Evolutionary conservation across 1,140 invertebrate species (phyloP).

Genomic region (Armadillidium nasatum): DNA sequence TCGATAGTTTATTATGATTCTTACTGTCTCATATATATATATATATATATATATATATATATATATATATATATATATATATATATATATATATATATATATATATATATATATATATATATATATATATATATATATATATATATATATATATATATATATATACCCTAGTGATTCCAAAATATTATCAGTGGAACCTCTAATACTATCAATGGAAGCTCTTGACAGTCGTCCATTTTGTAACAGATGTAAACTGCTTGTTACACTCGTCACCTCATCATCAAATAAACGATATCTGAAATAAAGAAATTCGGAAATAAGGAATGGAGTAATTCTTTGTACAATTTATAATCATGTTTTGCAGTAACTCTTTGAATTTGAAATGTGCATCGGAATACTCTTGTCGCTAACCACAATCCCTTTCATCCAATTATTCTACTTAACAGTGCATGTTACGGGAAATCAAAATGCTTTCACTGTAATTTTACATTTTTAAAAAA

Average conservation of each 20-base stretch:
- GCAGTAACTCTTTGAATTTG: no score
- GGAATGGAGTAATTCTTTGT: no score
- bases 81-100: not conserved
- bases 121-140: constrained; percentile 4
- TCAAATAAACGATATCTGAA: not conserved
- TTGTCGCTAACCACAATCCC: no score
- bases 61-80: not conserved
- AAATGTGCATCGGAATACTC: no score
- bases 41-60: not conserved
- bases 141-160: not conserved
- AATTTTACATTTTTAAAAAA: no score
- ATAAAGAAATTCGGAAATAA: not conserved
- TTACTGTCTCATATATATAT: no score
- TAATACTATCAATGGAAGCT: not conserved
- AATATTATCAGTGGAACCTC: not conserved
- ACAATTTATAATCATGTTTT: no score
- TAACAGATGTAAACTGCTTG: not conserved
- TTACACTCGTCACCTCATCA: not conserved
- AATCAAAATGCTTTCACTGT: no score
- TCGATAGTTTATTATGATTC: no score
- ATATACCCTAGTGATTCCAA: not conserved
- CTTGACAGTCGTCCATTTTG: not conserved
- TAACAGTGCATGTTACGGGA: no score
- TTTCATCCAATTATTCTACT: no score
- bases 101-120: not conserved